Evolutionary conservation across 2,797 vertebrate species (phyloP).

Genomic region (Menidia menidia): DNA sequence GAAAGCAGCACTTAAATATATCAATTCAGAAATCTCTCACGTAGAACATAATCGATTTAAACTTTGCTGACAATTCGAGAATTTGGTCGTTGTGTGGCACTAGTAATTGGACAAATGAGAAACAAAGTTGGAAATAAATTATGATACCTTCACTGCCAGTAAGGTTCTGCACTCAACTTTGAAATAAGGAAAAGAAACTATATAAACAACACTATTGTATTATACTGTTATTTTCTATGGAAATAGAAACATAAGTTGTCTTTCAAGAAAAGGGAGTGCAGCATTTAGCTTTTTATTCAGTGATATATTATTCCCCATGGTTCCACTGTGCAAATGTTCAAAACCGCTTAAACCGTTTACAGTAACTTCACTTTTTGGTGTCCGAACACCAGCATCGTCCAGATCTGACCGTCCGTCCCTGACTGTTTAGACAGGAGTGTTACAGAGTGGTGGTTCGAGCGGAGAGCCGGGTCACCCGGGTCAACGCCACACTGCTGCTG

Average conservation of each 20-base stretch:
- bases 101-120: neutral
- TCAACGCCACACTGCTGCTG: slow-evolving; percentile 65
- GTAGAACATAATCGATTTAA: neutral
- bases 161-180: neutral
- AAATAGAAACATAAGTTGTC: neutral
- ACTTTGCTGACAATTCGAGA: neutral
- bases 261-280: too few species aligned
- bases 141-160: neutral
- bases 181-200: neutral
- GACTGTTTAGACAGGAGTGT: slow-evolving; percentile 30
- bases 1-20: too few species aligned
- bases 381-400: slow-evolving; percentile 8
- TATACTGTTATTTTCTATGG: neutral
- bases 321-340: neutral
- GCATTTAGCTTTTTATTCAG: too few species aligned
- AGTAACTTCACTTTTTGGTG: slow-evolving; percentile 13
- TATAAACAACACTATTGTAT: too few species aligned
- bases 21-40: neutral
- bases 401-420: slow-evolving; percentile 10
- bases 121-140: neutral
- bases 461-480: slow-evolving; percentile 63
- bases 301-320: too few species aligned
- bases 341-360: neutral
- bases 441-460: slow-evolving; percentile 43
- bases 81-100: neutral